Base-by-base conservation (phyloP, 2,888 invertebrate species). In the Latrodectus hesperus region DNA sequence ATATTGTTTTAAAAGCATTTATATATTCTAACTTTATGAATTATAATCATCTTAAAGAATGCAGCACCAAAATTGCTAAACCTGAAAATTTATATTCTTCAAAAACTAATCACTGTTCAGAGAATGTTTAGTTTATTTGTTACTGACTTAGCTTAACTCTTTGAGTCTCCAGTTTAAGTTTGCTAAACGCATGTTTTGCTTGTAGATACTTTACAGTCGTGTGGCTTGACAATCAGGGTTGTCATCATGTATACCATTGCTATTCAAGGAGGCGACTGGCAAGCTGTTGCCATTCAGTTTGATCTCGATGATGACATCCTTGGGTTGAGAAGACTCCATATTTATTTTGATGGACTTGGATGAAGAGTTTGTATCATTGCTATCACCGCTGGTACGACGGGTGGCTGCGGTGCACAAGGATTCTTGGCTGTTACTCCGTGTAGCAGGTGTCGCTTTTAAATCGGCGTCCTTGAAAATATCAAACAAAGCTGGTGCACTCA, bases 271-370 rank as follows among this genome's bases (percentile, higher is more conserved):
- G 73, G 74, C 78, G 1, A 64, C 17, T 12, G 55, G 64, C 8
- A 75, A 75, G 38, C 55, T 64, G 52, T 52, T 71, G 38, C 86
- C 81, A 26, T 76, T 87, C 5, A 76, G 49, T 26, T 86, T 82
- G 53, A 87, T 82, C 49, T 82, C 76, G 51, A 87, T 87, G 26
- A 87, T 77, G 71, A 87, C 86, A 16, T 87, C 81, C 64, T 78
- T 79, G 52, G 75, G 68, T 38, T 22, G n/a, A 38, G 14, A 22
- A 52, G 64, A 17, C 38, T 80, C 76, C 0, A 80, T 64, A 51
- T 80, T 70, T 16, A 85, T 71, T 51, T 60, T 49, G 11, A 74
- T 85, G n/a, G 85, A 68, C 14, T 65, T 49, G 60, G n/a, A 22
- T 2, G 65, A 10, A 9, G 64, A 17, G n/a, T 16, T 49, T 8